phyloP scores from a whole-genome alignment of 2,888 invertebrate species.

The Pachliopta kotzebuea region DNA sequence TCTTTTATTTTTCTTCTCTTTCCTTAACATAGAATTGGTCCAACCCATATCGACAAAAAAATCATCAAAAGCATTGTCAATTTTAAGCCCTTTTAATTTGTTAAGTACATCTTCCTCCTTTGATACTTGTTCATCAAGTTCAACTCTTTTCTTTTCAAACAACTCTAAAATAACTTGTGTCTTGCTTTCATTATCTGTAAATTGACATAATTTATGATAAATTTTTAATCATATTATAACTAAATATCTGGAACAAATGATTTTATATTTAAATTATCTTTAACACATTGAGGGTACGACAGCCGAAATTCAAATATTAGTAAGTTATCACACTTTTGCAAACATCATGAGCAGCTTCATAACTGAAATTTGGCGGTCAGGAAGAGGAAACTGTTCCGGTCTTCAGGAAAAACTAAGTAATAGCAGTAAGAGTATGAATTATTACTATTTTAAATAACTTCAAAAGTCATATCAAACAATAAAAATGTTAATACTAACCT shows the following conservation, averaged over 20 bases:
- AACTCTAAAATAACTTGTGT: constrained; percentile 52
- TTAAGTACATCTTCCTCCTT: constrained; percentile 55
- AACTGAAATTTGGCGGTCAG: no score
- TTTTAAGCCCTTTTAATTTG: constrained; percentile 58
- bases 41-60: constrained; percentile 71
- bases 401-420: no score
- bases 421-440: neutral
- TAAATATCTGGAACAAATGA: neutral
- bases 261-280: neutral
- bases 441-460: no score
- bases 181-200: constrained; percentile 60
- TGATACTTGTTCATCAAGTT: constrained; percentile 49
- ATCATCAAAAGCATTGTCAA: constrained; percentile 57
- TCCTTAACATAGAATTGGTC: constrained; percentile 55
- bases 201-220: constrained; percentile 8
- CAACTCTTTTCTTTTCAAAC: constrained; percentile 60
- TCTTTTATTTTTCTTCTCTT: constrained; percentile 44
- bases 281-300: no score
- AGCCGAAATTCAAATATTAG: no score
- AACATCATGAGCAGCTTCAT: no score
- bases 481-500: constrained; percentile 53
- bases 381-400: no score
- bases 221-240: neutral
- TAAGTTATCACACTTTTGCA: no score
- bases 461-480: no score